These are phyloP conservation scores for Scomberomorus guttatus DNA, from an alignment of 2,797 vertebrate genomes.

Conservation along the genomic window DNA sequence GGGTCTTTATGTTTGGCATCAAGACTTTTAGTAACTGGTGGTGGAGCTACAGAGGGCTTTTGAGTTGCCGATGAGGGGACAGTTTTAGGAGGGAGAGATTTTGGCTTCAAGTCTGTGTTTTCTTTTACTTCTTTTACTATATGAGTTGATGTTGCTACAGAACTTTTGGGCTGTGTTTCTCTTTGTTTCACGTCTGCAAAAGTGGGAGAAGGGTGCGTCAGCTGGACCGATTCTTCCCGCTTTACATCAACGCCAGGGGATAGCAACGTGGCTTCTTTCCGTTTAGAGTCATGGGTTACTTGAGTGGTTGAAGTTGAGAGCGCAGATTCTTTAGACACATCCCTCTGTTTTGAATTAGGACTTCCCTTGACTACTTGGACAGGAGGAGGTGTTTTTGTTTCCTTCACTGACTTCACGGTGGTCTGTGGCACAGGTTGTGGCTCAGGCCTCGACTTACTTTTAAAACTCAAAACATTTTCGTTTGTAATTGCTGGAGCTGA, in stretches of 20 bases:
- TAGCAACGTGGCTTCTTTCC: slow-evolving; percentile 32
- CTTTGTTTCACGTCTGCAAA: slow-evolving; percentile 44
- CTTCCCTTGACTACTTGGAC: slow-evolving; percentile 31
- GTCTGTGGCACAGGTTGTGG: slow-evolving; percentile 44
- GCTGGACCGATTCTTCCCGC: slow-evolving; percentile 40
- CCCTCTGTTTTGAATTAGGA: slow-evolving; percentile 63
- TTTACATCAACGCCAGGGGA: slow-evolving; percentile 14
- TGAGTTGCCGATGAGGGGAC: not conserved
- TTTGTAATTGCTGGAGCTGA: slow-evolving; percentile 30
- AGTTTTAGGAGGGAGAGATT: slow-evolving; percentile 55
- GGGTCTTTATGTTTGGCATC: slow-evolving; percentile 79
- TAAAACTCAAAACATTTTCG: slow-evolving; percentile 58
- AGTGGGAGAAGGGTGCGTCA: not conserved
- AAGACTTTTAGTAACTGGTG: slow-evolving; percentile 41
- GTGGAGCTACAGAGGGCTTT: slow-evolving; percentile 44
- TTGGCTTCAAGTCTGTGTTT: slow-evolving; percentile 60
- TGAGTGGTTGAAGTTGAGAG: slow-evolving; percentile 13
- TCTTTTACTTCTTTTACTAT: slow-evolving; percentile 58
- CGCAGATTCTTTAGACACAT: slow-evolving; percentile 49
- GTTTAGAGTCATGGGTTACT: slow-evolving; percentile 39
- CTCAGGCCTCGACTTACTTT: slow-evolving; percentile 70
- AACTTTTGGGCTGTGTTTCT: slow-evolving; percentile 53
- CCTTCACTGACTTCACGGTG: slow-evolving; percentile 59
- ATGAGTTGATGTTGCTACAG: slow-evolving; percentile 28
- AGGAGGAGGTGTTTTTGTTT: slow-evolving; percentile 47